phyloP scores from a whole-genome alignment of 2,888 invertebrate species.

The Coelopa pilipes region DNA sequence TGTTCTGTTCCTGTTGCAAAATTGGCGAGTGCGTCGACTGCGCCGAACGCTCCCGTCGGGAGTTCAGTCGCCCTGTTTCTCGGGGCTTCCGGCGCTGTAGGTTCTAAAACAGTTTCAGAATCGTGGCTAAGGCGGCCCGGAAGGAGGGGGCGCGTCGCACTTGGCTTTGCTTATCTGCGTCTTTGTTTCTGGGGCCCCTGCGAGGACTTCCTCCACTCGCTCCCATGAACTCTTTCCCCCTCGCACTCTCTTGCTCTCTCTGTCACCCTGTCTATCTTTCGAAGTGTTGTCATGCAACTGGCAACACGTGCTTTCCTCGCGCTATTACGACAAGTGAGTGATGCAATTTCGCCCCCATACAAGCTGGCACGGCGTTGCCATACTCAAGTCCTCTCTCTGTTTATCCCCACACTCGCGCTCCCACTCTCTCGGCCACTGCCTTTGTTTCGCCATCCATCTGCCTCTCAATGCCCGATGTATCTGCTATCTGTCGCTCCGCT shows the following conservation, averaged over 20 bases:
- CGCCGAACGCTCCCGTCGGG: too few species aligned
- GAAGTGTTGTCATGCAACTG: constrained; percentile 30
- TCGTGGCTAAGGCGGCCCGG: too few species aligned
- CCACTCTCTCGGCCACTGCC: neutral
- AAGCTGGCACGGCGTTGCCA: constrained; percentile 28
- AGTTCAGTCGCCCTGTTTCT: too few species aligned
- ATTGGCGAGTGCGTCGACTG: too few species aligned
- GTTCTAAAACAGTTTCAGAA: too few species aligned
- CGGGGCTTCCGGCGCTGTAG: neutral
- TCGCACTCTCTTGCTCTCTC: neutral
- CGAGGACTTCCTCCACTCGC: neutral
- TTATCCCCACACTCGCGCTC: constrained; percentile 9
- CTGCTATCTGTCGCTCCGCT: neutral
- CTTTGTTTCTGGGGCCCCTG: too few species aligned
- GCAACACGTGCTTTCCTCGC: constrained; percentile 65
- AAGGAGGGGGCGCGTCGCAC: too few species aligned
- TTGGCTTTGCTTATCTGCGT: too few species aligned
- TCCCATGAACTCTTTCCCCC: neutral
- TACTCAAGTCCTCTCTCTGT: constrained; percentile 6
- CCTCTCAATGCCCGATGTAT: too few species aligned
- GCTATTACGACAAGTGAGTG: constrained; percentile 47
- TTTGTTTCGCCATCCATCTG: neutral
- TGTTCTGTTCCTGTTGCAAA: constrained; percentile 1
- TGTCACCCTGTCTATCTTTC: neutral
- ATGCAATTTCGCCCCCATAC: constrained; percentile 28